These are phyloP conservation scores for Rhagonycha lutea DNA, from an alignment of 2,888 invertebrate species.

Conservation along the genomic window DNA sequence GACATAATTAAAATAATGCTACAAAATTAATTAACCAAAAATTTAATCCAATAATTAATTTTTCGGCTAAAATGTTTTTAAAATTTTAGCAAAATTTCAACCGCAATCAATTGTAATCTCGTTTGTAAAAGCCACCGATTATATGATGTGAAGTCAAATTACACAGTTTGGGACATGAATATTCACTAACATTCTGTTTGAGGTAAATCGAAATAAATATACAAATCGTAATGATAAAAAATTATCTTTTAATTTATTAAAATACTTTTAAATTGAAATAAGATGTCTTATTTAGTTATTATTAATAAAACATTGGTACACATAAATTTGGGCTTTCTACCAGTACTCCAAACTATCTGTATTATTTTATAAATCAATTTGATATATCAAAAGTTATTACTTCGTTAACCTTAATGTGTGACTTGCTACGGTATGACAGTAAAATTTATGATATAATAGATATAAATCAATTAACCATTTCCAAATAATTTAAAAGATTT, in stretches of 20 bases:
- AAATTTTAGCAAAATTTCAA: background rate
- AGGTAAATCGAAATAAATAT: slow-evolving; percentile 26
- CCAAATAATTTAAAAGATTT: no score
- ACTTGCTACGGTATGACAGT: no score
- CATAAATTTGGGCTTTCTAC: no score
- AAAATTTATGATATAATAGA: no score
- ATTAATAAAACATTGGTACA: no score
- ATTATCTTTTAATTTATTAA: background rate
- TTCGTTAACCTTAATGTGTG: no score
- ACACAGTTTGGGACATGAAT: slow-evolving; percentile 5
- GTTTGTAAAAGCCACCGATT: background rate
- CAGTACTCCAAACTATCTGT: no score
- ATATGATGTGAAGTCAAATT: slow-evolving; percentile 9
- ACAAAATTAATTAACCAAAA: background rate
- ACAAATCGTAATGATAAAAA: slow-evolving; percentile 11
- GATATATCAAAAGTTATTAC: no score
- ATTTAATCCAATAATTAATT: background rate
- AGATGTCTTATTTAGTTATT: background rate
- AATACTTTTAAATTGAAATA: background rate
- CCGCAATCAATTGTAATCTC: background rate
- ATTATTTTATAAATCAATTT: no score
- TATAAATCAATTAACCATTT: no score
- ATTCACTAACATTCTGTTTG: slow-evolving; percentile 17
- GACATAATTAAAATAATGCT: background rate
- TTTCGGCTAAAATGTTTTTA: background rate